Evolutionary conservation across 2,797 vertebrate genomes (phyloP).

Genomic region (Merluccius polli): DNA sequence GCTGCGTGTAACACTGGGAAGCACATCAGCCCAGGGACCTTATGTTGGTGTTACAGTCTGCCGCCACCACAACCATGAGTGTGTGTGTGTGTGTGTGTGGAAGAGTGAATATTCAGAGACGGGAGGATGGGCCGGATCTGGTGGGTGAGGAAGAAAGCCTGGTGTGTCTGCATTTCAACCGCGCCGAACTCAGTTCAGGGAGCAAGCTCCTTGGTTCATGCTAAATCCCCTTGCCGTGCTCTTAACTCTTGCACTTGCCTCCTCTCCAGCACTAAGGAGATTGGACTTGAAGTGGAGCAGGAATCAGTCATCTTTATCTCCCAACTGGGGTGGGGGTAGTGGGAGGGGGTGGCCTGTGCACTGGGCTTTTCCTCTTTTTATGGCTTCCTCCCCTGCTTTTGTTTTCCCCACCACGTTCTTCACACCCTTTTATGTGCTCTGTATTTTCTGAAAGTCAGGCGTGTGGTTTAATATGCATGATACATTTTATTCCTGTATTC

Average conservation of each 20-base stretch:
- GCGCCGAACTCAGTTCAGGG: slow-evolving; percentile 59
- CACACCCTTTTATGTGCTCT: slow-evolving; percentile 65
- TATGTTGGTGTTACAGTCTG: slow-evolving; percentile 50
- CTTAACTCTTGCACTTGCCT: slow-evolving; percentile 58
- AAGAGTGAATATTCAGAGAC: slow-evolving; percentile 5
- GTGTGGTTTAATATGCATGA: slow-evolving; percentile 76
- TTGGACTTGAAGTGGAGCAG: slow-evolving; percentile 69
- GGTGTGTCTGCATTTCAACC: slow-evolving; percentile 57
- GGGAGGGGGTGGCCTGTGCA: slow-evolving; percentile 46
- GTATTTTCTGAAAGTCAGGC: slow-evolving; percentile 71
- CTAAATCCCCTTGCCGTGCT: slow-evolving; percentile 56
- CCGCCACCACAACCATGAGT: slow-evolving; percentile 52
- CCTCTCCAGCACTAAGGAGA: slow-evolving; percentile 70
- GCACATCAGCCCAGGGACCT: slow-evolving; percentile 63
- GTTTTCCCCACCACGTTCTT: slow-evolving; percentile 66
- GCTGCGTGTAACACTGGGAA: slow-evolving; percentile 62
- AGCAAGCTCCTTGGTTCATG: slow-evolving; percentile 44
- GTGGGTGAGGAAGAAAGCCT: neutral
- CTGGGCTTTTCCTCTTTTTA: slow-evolving; percentile 69
- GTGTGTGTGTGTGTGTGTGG: slow-evolving; percentile 41
- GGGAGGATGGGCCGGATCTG: neutral
- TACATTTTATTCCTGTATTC: slow-evolving; percentile 75
- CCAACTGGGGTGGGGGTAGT: slow-evolving; percentile 58
- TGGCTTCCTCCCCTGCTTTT: slow-evolving; percentile 66
- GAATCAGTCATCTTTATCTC: slow-evolving; percentile 79